These are phyloP conservation scores for Oxygymnocypris stewartii DNA, from an alignment of 2,113 vertebrate species.

Conservation along the genomic window DNA sequence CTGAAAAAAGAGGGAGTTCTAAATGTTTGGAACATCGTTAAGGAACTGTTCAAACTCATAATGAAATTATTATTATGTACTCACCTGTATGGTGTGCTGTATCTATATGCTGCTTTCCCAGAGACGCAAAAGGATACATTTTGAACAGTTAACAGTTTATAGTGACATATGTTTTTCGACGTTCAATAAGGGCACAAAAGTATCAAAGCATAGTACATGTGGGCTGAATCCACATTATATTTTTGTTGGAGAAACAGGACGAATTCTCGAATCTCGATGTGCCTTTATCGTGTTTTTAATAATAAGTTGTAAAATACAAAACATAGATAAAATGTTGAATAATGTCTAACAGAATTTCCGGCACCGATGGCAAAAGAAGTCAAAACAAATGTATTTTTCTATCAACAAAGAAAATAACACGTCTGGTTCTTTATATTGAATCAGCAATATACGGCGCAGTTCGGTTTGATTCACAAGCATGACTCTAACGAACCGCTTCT, in stretches of 20 bases:
- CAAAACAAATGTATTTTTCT: not conserved
- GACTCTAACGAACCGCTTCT: not conserved
- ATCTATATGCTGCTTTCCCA: not conserved
- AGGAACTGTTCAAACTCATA: not conserved
- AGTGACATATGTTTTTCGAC: not conserved
- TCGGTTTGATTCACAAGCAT: not conserved
- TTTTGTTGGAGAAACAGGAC: not conserved
- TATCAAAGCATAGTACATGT: not conserved
- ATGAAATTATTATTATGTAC: not conserved
- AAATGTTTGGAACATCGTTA: not conserved
- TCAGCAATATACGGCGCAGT: not conserved
- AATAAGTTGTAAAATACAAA: too few species aligned
- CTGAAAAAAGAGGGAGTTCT: not conserved
- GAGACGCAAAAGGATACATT: not conserved
- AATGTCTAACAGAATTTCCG: too few species aligned
- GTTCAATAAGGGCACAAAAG: too few species aligned
- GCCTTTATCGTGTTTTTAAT: too few species aligned
- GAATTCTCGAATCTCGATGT: not conserved
- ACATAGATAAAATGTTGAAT: too few species aligned
- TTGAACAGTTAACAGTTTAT: not conserved
- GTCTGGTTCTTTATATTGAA: not conserved
- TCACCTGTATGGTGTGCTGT: not conserved
- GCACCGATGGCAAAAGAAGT: too few species aligned
- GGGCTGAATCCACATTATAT: not conserved
- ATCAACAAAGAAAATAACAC: too few species aligned